Evolutionary conservation across 2,113 vertebrate species (phyloP).

Genomic region (Casuarius casuarius): DNA sequence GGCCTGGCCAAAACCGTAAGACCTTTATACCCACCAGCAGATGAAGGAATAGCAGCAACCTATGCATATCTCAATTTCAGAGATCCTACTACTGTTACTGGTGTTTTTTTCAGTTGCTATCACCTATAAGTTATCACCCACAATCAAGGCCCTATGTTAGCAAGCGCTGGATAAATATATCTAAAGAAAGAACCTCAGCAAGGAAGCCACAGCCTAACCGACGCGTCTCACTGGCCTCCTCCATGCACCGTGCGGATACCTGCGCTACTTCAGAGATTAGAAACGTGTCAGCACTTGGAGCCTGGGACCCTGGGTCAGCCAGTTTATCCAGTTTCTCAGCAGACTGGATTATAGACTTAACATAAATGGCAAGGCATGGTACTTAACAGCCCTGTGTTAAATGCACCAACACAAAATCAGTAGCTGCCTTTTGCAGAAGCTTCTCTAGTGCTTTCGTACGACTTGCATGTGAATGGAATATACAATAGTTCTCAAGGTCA

Average conservation of each 20-base stretch:
- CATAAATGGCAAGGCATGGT: rapidly evolving
- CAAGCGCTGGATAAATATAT: neutral
- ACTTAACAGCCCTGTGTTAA: neutral
- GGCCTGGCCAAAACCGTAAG: neutral
- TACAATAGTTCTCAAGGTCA: constrained; percentile 45
- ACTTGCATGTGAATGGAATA: neutral
- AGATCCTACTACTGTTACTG: neutral
- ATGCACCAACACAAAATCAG: neutral
- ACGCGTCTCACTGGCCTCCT: rapidly evolving
- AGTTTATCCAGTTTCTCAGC: neutral
- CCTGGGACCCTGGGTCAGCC: rapidly evolving
- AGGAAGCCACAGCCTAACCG: neutral
- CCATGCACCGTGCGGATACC: rapidly evolving
- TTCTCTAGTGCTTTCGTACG: rapidly evolving
- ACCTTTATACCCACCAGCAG: neutral
- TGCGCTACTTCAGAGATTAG: rapidly evolving
- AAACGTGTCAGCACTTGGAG: neutral
- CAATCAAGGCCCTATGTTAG: neutral
- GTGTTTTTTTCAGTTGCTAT: rapidly evolving
- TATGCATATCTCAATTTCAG: rapidly evolving
- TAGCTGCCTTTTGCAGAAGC: neutral
- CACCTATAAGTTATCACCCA: neutral
- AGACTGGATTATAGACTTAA: neutral
- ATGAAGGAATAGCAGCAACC: neutral
- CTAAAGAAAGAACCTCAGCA: neutral